Evolutionary conservation across 2,113 vertebrate genomes (phyloP).

Genomic region (Zootoca vivipara): DNA sequence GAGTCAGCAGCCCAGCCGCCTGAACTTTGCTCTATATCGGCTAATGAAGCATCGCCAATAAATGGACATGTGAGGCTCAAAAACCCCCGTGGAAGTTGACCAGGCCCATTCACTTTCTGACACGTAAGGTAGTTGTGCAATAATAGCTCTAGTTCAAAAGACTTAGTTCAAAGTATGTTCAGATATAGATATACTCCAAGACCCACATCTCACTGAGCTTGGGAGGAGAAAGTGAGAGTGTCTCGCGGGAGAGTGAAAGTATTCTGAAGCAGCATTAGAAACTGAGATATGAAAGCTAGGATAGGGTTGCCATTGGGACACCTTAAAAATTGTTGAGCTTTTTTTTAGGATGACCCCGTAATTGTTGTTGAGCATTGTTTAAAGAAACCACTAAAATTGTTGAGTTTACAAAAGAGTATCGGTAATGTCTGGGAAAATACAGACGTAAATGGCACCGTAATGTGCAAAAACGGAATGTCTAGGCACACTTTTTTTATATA

Average conservation of each 20-base stretch:
- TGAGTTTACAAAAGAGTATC: too few species aligned
- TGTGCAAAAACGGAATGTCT: too few species aligned
- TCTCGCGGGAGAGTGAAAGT: neutral
- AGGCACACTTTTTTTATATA: too few species aligned
- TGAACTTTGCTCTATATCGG: conserved; percentile 44
- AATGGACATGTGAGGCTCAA: neutral
- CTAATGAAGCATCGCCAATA: conserved; percentile 30
- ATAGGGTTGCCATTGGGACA: too few species aligned
- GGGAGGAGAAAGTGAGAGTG: conserved; percentile 9
- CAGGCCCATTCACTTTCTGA: neutral
- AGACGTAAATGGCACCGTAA: too few species aligned
- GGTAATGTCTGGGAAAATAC: too few species aligned
- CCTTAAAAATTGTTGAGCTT: too few species aligned
- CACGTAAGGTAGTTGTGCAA: neutral
- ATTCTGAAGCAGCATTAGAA: neutral
- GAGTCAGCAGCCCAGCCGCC: conserved; percentile 35
- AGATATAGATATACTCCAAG: neutral
- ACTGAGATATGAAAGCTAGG: too few species aligned
- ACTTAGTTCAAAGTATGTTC: neutral
- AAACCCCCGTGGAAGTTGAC: conserved; percentile 22
- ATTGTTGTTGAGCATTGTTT: too few species aligned
- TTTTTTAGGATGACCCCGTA: too few species aligned
- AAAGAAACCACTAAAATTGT: too few species aligned
- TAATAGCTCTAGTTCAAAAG: neutral
- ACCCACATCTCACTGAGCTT: neutral